Base-by-base conservation (phyloP, 2,888 invertebrate species). In the Spodoptera exigua region DNA sequence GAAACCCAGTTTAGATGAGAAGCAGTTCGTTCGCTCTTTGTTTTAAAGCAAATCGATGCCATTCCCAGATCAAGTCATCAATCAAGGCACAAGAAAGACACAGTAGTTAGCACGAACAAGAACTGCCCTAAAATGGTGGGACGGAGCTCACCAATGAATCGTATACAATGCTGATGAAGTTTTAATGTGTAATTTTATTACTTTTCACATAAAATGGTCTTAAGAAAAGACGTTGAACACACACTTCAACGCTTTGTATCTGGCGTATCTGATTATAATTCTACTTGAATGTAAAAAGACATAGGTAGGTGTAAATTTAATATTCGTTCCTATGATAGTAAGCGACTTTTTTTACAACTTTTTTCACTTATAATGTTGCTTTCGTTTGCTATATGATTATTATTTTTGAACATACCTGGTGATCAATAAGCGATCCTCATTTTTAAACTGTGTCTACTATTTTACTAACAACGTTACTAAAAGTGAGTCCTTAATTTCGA, bases 111-210 rank as follows among this genome's bases (percentile, higher is more conserved):
- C 48, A 52, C 66, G 16, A 51, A 66, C 53, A 72, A 47, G 54
- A 67, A 67, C 14, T 39, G 18, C 10, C 36, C 36, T 1, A 1
- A 16, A 32, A 45, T n/a, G 45, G 53, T 58, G 61, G 35, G 67
- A 72, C 13, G 39, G 16, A 67, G 14, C 12, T 37, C 39, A 47
- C 34, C 47, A 41, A 18, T 70, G 61, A 49, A 70, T 62, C 40
- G 60, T 16, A 55, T 54, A 71, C 46, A 61, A 61, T 60, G 41
- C 35, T 55, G 49, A 58, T 65, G 37, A 43, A 41, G 69, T 54
- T 52, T 47, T 45, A 52, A 73, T 68, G 35, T 56, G 35, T 61
- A 55, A 56, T 67, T 70, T 60, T 71, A 71, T 66, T 51, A 47
- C 53, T 72, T 51, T 53, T 60, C 49, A 60, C 49, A 60, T 47